A percentile compares a stretch with the other conserved stretches of the same genome.
Conservation (phyloP, 2,797 vertebrate genomes). For the Coendou prehensilis region DNA sequence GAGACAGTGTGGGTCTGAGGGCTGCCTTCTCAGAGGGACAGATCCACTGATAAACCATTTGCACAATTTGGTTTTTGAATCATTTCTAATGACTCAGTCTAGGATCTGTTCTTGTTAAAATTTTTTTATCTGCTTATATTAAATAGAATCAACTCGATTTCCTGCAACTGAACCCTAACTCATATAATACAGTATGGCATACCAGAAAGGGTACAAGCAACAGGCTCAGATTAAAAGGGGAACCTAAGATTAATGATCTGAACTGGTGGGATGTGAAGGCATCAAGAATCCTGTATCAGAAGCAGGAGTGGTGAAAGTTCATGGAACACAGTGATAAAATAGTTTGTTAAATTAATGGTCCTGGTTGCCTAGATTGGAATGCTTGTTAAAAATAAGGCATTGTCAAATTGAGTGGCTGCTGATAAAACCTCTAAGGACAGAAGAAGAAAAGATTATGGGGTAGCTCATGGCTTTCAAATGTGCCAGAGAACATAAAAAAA, state of each 20-base stretch:
- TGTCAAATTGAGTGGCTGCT: background rate
- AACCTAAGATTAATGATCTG: background rate
- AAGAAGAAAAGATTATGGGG: background rate
- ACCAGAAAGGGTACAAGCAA: background rate
- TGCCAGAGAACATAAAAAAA: background rate
- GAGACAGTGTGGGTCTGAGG: background rate
- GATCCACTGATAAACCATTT: background rate
- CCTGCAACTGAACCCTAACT: constrained; percentile 31
- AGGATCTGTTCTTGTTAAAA: background rate
- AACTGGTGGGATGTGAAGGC: background rate
- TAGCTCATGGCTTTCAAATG: constrained; percentile 1
- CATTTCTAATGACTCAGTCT: constrained; percentile 23
- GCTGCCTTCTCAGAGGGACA: background rate
- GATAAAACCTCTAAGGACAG: background rate
- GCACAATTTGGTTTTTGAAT: background rate
- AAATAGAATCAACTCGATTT: background rate
- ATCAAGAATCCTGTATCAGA: background rate
- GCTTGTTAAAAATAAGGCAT: background rate
- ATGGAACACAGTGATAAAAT: background rate
- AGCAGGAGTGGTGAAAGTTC: background rate
- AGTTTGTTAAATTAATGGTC: background rate
- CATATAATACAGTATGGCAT: background rate
- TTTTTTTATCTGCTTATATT: background rate
- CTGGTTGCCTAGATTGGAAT: background rate
- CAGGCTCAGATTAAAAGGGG: background rate